Base-by-base conservation (phyloP, 2,888 invertebrate species). In the Willowsia nigromaculata region DNA sequence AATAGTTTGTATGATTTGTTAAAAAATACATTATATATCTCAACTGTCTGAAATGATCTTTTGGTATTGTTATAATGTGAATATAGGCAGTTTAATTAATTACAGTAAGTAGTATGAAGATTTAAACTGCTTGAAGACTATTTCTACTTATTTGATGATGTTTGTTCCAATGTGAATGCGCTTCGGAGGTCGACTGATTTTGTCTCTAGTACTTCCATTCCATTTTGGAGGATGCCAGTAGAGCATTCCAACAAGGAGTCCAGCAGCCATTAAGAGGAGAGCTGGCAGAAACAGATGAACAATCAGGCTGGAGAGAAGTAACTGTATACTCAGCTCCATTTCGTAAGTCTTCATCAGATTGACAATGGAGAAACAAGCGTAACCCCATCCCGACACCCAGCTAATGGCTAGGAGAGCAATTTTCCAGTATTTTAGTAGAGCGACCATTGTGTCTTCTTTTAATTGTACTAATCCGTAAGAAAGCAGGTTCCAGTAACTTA, bases 321-420 rank as follows among this genome's bases (percentile, higher is more conserved):
- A 15, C 53, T 91, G 91, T 68, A 91, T 91, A 47, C 82, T 90
- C n/a, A 84, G 47, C 43, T 91, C 90, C 5, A 87, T 53, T 11
- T 90, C 84, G 53, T 91, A 91, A 0, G 91, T 65, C 62, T 89
- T 88, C 56, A 91, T 89, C 6, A 87, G 82, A 0, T 74, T 27
- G 7, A 91, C 89, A 56, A 90, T 30, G 25, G 83, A 68, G 47
- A 85, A 65, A 33, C 91, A 91, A 2, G 85, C 56, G 50, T 85
- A 87, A 11, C 90, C 91, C 91, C 91, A 91, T 11, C 90, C 90
- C 11, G 89, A 85, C 13, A 90, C 68, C 91, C 91, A 91, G 30
- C 80, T 59, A 2, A 84, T 15, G 27, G 86, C 87, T 18, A 91
- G 82, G 1, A 90, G 33, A 5, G 83, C 84, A 37, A 91, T 27